These are phyloP conservation scores for Sinocyclocheilus maitianheensis DNA, from an alignment of 2,113 vertebrate genomes.

Conservation along the genomic window DNA sequence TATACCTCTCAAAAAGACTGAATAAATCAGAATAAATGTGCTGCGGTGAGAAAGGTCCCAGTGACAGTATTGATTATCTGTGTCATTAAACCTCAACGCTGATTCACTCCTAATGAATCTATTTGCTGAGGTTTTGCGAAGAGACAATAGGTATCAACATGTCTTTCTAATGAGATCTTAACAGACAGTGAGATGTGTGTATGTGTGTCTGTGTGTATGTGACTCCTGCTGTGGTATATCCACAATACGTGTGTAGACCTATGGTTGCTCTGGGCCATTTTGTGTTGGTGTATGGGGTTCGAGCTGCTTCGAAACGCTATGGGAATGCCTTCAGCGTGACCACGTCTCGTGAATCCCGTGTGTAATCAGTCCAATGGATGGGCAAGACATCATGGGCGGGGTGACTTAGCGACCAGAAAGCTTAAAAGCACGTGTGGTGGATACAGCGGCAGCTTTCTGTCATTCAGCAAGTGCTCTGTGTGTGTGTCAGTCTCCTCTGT, in stretches of 20 bases:
- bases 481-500: no score
- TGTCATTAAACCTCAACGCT: conserved; percentile 51
- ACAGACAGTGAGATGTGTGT: conserved; percentile 42
- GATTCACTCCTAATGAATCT: conserved; percentile 61
- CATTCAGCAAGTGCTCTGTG: no score
- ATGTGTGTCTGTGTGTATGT: conserved; percentile 32
- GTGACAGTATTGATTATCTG: conserved; percentile 61
- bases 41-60: conserved; percentile 52
- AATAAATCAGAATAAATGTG: conserved; percentile 25
- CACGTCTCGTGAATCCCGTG: no score
- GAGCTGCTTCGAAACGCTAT: no score
- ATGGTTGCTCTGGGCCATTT: conserved; percentile 49
- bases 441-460: no score
- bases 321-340: no score
- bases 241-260: conserved; percentile 60
- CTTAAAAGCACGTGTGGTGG: no score
- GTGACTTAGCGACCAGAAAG: no score
- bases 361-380: no score
- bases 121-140: neutral
- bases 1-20: neutral
- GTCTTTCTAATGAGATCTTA: conserved; percentile 36
- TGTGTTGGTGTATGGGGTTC: conserved; percentile 34
- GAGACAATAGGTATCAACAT: conserved; percentile 35
- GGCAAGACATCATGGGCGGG: no score
- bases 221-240: conserved; percentile 51